phyloP scores from a whole-genome alignment of 2,113 vertebrate genomes.

The Entomyzon cyanotis region DNA sequence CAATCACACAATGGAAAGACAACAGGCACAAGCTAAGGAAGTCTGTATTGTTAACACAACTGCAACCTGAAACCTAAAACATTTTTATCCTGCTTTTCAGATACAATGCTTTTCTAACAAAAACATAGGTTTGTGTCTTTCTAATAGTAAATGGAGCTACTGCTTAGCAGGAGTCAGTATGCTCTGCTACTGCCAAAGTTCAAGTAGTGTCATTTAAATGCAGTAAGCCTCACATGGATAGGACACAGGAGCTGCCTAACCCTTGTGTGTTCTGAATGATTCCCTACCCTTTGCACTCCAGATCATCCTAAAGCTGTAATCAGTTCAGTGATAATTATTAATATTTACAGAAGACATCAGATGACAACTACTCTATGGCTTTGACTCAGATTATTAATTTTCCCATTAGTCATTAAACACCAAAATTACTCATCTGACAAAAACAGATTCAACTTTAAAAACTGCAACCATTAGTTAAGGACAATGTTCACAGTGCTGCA shows the following conservation, averaged over 20 bases:
- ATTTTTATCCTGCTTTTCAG: background rate
- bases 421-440: slow-evolving; percentile 60
- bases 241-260: background rate
- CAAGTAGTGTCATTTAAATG: background rate
- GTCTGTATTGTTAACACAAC: background rate
- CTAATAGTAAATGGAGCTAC: background rate
- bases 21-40: background rate
- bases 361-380: slow-evolving; percentile 31
- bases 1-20: background rate
- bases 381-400: slow-evolving; percentile 50
- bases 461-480: slow-evolving; percentile 41
- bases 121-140: background rate
- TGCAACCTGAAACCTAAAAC: background rate
- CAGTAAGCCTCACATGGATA: background rate
- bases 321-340: slow-evolving; percentile 58
- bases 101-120: background rate
- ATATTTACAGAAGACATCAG: background rate
- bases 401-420: slow-evolving; percentile 43
- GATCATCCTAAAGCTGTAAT: slow-evolving; percentile 1
- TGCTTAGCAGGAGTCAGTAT: background rate
- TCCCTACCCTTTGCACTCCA: background rate
- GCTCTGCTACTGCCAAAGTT: background rate
- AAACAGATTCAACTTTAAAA: slow-evolving; percentile 42
- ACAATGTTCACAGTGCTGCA: slow-evolving; percentile 18
- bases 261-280: background rate